Percentiles rank a stretch among this genome's conserved stretches.
Evolutionary conservation across 2,888 invertebrate species (phyloP).

Genomic region (Plagodis pulveraria): DNA sequence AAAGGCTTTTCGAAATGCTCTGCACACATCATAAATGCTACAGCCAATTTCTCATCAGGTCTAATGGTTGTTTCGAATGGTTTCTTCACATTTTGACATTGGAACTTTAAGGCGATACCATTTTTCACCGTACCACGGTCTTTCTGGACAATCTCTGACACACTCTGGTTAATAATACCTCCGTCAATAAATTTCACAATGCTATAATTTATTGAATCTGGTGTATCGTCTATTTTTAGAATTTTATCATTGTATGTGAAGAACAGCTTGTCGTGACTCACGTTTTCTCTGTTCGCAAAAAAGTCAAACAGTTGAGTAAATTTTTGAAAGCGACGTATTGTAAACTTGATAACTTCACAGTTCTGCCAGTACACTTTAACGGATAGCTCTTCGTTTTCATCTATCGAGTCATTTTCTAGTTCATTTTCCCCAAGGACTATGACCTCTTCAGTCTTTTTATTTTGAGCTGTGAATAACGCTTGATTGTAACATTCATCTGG

Average conservation of each 20-base stretch:
- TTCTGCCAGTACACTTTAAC: slow-evolving; percentile 79
- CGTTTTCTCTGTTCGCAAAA: slow-evolving; percentile 62
- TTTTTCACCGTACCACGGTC: slow-evolving; percentile 23
- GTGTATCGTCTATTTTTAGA: slow-evolving; percentile 68
- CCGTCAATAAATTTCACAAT: slow-evolving; percentile 78
- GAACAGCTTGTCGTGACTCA: slow-evolving; percentile 60
- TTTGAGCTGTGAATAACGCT: slow-evolving; percentile 47
- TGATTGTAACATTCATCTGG: slow-evolving; percentile 57
- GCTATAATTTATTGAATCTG: slow-evolving; percentile 68
- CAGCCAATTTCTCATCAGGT: slow-evolving; percentile 59
- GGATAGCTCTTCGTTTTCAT: slow-evolving; percentile 71
- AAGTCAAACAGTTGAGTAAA: slow-evolving; percentile 67
- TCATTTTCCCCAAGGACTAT: slow-evolving; percentile 50
- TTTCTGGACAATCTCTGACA: slow-evolving; percentile 45
- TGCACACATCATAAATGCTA: slow-evolving; percentile 76
- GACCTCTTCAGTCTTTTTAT: slow-evolving; percentile 29
- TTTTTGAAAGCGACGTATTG: slow-evolving; percentile 69
- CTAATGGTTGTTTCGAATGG: slow-evolving; percentile 58
- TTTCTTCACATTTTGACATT: slow-evolving; percentile 70
- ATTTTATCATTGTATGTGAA: slow-evolving; percentile 71
- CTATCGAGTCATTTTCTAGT: slow-evolving; percentile 35
- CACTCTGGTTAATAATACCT: slow-evolving; percentile 62
- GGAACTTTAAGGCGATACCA: slow-evolving; percentile 73
- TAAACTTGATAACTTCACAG: slow-evolving; percentile 66
- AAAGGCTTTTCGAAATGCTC: slow-evolving; percentile 70